A percentile compares a stretch with the other conserved stretches of the same genome.
These are phyloP conservation scores for Apodemia duryi DNA, from an alignment of 2,888 invertebrate genomes.

Conservation along the genomic window DNA sequence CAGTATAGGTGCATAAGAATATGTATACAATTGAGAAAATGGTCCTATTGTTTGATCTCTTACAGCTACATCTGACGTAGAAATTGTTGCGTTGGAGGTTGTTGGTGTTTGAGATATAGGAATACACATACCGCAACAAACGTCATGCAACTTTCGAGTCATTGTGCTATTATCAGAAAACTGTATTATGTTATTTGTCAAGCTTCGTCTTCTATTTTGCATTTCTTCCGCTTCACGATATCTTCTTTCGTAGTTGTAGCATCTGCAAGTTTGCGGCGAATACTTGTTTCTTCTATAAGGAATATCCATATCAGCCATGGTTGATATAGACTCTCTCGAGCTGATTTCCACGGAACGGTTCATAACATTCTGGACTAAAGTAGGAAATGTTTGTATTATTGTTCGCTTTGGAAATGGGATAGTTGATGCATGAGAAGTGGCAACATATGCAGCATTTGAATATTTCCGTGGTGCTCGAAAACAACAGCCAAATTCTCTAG, in stretches of 20 bases:
- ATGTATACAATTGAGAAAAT: constrained; percentile 17
- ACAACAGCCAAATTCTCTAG: constrained; percentile 42
- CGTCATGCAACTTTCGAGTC: constrained; percentile 49
- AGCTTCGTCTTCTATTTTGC: constrained; percentile 9
- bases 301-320: constrained; percentile 21
- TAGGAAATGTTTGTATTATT: constrained; percentile 37
- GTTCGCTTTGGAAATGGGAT: constrained; percentile 22
- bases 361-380: constrained; percentile 35
- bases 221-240: constrained; percentile 35
- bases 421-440: constrained; percentile 37
- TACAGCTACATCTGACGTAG: constrained; percentile 32
- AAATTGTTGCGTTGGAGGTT: constrained; percentile 34
- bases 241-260: constrained; percentile 36
- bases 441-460: constrained; percentile 34
- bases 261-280: constrained; percentile 36
- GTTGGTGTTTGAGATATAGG: constrained; percentile 26
- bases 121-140: constrained; percentile 38
- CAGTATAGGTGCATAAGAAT: constrained; percentile 24
- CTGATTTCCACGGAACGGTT: constrained; percentile 39
- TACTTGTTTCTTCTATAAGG: constrained; percentile 18
- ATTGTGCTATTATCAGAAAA: constrained; percentile 51
- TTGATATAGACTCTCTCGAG: constrained; percentile 31
- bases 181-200: constrained; percentile 45
- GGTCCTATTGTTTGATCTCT: constrained; percentile 24
- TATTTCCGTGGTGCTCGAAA: constrained; percentile 34